Evolutionary conservation across 2,888 invertebrate species (phyloP).

Genomic region (Dugesia japonica): DNA sequence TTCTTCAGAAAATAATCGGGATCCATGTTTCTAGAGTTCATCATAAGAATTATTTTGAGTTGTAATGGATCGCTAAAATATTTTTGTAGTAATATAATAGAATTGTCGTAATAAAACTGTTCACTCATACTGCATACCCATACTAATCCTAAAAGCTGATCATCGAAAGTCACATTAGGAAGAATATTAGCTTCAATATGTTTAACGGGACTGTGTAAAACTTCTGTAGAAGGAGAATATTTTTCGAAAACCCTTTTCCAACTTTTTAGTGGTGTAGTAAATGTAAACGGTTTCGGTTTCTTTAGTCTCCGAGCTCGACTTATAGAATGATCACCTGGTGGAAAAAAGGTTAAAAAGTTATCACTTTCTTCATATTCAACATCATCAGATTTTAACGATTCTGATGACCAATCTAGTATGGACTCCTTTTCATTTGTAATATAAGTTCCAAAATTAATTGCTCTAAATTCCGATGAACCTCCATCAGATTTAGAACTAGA

Average conservation of each 20-base stretch:
- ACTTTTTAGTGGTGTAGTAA: background rate
- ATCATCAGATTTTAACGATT: too few relatives aligned
- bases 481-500: too few relatives aligned
- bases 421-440: too few relatives aligned
- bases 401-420: too few relatives aligned
- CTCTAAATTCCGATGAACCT: too few relatives aligned
- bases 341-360: too few relatives aligned
- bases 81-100: background rate
- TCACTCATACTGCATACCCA: background rate
- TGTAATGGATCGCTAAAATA: background rate
- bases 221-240: background rate
- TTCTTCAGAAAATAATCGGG: background rate
- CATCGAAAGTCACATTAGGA: background rate
- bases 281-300: background rate
- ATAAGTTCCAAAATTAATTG: too few relatives aligned
- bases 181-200: background rate
- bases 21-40: background rate
- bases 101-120: constrained; percentile 3
- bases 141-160: background rate
- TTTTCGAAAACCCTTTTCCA: background rate
- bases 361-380: too few relatives aligned
- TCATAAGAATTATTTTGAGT: background rate
- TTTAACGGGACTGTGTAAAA: background rate
- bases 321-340: too few relatives aligned
- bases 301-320: too few relatives aligned